Evolutionary conservation across 1,140 invertebrate species (phyloP).

Genomic region (Tribolium madens): DNA sequence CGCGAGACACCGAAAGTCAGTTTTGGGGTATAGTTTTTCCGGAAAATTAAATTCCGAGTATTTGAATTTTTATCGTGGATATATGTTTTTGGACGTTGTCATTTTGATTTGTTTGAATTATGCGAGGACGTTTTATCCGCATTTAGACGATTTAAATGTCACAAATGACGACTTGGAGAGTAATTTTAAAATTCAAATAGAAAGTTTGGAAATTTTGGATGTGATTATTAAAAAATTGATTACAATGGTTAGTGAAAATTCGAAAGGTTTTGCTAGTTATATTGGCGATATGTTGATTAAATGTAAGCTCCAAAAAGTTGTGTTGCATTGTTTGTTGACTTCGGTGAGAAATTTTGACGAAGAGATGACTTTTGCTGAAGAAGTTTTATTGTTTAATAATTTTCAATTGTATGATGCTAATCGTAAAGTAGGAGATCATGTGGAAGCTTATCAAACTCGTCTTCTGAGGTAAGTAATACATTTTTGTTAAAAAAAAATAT

Average conservation of each 20-base stretch:
- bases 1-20: conserved; percentile 83
- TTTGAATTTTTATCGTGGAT: conserved; percentile 75
- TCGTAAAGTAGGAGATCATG: conserved; percentile 74
- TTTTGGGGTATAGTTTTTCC: conserved; percentile 84
- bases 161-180: conserved; percentile 80
- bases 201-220: conserved; percentile 83
- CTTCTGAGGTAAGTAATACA: conserved; percentile 75
- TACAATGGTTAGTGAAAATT: conserved; percentile 85
- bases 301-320: conserved; percentile 91
- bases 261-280: conserved; percentile 84
- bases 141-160: conserved; percentile 71
- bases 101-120: conserved; percentile 85
- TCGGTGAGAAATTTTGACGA: conserved; percentile 74
- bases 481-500: too few relatives aligned
- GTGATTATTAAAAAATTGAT: conserved; percentile 83
- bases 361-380: conserved; percentile 81
- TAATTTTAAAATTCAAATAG: conserved; percentile 81
- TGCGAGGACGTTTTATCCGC: conserved; percentile 84
- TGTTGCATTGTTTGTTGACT: conserved; percentile 86
- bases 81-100: conserved; percentile 87
- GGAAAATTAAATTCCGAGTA: conserved; percentile 76
- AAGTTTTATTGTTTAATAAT: conserved; percentile 88
- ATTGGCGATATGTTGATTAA: conserved; percentile 84
- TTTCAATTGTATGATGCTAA: conserved; percentile 71
- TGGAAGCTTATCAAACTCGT: conserved; percentile 83